Evolutionary conservation across 2,888 invertebrate genomes (phyloP), one percentile per base, ranked within the genome.

Genomic region (Podotricha telesiphe): DNA sequence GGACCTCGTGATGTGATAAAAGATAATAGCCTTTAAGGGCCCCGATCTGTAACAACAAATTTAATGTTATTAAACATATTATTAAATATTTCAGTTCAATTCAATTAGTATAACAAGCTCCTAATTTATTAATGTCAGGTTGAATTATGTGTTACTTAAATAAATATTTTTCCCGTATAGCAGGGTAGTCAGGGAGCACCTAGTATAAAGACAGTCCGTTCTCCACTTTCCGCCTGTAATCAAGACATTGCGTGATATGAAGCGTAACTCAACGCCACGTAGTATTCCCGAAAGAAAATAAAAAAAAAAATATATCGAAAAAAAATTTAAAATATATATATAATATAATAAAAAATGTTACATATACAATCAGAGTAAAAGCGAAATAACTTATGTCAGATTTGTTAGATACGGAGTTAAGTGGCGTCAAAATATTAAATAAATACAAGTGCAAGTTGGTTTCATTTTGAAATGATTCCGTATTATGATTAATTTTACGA

Each of bases 21-120:
- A 98, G 93, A 86, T 96, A 99, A 91, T 96, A 98, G 79, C 96
- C 95, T 82, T 96, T 96, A 83, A 99, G 93, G 72, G 97, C 95
- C 74, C 98, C 98, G 85, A 99, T 97, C 98, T 99, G 95, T 70
- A 96, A 96, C 82, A 94, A 89, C 67, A 50, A 70, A 51, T n/a
- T 48, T 28, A 50, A 62, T 69, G 66, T 56, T 48, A 19, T 6
- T 28, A 28, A 4, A 8, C 8, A 37, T 8, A 37, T 8, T 37
- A 10, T 37, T 37, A 28, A 7, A 37, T 37, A 1, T 37, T 10
- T 8, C 37, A 8, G 37, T 8, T 37, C 8, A 37, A 8, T 37
- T 8, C 8, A 37, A 37, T 37, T 6, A 5, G 10, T 37, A 10
- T 37, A 8, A 37, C 10, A 37, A 8, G 1, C 6, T 28, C 28